Percentiles rank a stretch among this genome's conserved stretches.
These are phyloP conservation scores for Spheniscus mendiculus DNA, from an alignment of 2,113 vertebrate species.

Conservation along the genomic window DNA sequence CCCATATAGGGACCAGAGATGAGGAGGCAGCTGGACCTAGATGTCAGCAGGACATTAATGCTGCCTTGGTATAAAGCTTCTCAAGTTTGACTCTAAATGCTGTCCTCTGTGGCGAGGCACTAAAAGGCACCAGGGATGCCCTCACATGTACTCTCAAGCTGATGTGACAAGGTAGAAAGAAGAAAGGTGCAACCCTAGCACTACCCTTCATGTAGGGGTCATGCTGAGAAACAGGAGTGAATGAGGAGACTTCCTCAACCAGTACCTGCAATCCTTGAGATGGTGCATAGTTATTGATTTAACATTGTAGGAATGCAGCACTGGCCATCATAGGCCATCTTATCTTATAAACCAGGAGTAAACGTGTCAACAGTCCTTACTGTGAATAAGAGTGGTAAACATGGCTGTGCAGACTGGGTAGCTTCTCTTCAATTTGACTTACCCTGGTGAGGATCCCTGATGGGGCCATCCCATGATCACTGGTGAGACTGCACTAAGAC, in stretches of 20 bases:
- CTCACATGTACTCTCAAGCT: not conserved
- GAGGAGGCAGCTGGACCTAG: not conserved
- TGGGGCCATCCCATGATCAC: rapidly evolving
- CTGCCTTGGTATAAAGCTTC: not conserved
- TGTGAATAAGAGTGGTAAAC: not conserved
- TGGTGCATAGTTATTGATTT: not conserved
- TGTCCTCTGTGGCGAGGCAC: not conserved
- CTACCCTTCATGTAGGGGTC: not conserved
- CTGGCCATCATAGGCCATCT: not conserved
- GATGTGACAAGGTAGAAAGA: not conserved
- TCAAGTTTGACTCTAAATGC: not conserved
- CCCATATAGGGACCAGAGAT: not conserved
- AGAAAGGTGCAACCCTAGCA: not conserved
- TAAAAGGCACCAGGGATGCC: not conserved
- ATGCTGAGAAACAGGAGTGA: not conserved
- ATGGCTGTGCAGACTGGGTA: not conserved
- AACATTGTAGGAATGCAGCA: not conserved
- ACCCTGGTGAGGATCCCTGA: not conserved
- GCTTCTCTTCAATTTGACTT: not conserved
- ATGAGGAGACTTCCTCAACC: not conserved
- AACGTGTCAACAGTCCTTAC: not conserved
- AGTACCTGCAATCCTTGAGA: not conserved
- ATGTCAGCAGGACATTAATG: not conserved
- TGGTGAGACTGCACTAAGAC: not conserved
- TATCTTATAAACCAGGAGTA: not conserved